Evolutionary conservation across 2,888 invertebrate species (phyloP).

Genomic region (Macrosiphum euphorbiae): DNA sequence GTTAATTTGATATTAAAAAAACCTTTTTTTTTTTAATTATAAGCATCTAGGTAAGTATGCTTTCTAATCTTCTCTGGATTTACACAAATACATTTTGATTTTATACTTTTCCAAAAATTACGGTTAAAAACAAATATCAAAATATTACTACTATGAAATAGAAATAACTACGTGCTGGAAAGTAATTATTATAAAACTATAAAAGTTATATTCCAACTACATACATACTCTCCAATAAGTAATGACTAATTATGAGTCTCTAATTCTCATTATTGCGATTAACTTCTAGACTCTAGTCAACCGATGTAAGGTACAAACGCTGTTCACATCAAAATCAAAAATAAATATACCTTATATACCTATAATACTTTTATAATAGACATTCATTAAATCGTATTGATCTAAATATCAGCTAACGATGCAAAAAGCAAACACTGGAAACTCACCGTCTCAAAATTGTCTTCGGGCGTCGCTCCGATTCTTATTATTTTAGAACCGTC

Average conservation of each 20-base stretch:
- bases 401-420: background rate
- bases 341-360: background rate
- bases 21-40: background rate
- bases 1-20: background rate
- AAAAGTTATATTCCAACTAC: background rate
- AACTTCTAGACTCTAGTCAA: too few species aligned
- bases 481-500: background rate
- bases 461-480: background rate
- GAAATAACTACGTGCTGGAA: background rate
- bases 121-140: background rate
- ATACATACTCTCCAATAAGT: background rate
- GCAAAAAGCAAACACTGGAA: background rate
- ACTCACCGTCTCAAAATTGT: background rate
- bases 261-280: background rate
- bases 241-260: background rate
- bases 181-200: background rate
- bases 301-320: background rate
- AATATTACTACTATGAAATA: background rate
- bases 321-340: background rate
- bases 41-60: background rate
- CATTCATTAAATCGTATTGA: background rate
- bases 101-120: background rate
- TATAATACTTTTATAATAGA: background rate
- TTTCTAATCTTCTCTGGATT: background rate
- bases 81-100: background rate